These are phyloP conservation scores for Drosophila seguyi DNA, from an alignment of 1,140 invertebrate genomes.

Conservation along the genomic window DNA sequence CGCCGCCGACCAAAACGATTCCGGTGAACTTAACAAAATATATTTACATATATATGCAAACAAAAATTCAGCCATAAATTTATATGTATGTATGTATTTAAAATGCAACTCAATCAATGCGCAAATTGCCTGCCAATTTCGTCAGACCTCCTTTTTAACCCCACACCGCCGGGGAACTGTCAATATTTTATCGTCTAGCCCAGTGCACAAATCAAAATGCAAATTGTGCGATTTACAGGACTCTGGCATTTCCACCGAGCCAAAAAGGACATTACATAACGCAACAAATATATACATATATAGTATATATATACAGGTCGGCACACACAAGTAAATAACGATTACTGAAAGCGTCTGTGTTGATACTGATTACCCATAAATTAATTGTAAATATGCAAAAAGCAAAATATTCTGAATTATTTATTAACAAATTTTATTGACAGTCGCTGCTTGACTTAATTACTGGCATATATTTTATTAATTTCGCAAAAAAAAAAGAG, in stretches of 20 bases:
- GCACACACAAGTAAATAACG: slow-evolving; percentile 69
- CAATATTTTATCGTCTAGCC: slow-evolving; percentile 60
- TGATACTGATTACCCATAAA: slow-evolving; percentile 82
- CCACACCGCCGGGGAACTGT: slow-evolving; percentile 4
- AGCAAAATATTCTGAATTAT: slow-evolving; percentile 83
- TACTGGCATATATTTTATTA: slow-evolving; percentile 84
- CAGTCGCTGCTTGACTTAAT: slow-evolving; percentile 84
- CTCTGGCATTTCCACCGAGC: slow-evolving; percentile 29
- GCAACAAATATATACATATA: slow-evolving; percentile 10
- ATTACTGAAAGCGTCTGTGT: slow-evolving; percentile 81
- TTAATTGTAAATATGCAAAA: slow-evolving; percentile 83
- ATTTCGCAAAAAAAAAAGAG: slow-evolving; percentile 66
- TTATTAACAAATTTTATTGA: slow-evolving; percentile 84
- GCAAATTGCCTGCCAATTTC: slow-evolving; percentile 59
- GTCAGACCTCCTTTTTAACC: not conserved
- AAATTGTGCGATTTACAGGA: slow-evolving; percentile 71
- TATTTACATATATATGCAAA: slow-evolving; percentile 2
- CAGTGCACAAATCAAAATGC: slow-evolving; percentile 74
- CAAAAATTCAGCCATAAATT: slow-evolving; percentile 19
- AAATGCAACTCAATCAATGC: slow-evolving; percentile 67
- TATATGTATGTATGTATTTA: slow-evolving; percentile 36
- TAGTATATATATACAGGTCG: slow-evolving; percentile 6
- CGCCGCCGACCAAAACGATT: slow-evolving; percentile 29
- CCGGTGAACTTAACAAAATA: slow-evolving; percentile 28
- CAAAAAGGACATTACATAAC: slow-evolving; percentile 25